Evolutionary conservation across 2,113 vertebrate species (phyloP).

Genomic region (Ceuthmochares aereus): DNA sequence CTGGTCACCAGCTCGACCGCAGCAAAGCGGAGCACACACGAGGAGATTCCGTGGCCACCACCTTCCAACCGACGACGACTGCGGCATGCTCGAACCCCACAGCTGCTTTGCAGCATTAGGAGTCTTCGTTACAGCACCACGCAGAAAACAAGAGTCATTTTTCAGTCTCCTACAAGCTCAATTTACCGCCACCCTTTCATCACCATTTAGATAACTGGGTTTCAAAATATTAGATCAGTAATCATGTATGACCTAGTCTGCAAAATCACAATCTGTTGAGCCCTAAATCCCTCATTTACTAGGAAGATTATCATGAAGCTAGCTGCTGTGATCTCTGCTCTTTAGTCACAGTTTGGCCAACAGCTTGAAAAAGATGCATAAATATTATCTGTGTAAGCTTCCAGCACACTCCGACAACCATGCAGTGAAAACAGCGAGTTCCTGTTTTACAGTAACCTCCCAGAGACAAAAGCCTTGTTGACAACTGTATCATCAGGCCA

Average conservation of each 20-base stretch:
- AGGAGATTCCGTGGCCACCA: neutral
- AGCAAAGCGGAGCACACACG: neutral
- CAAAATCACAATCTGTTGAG: neutral
- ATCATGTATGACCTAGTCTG: neutral
- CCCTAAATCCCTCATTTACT: neutral
- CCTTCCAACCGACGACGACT: neutral
- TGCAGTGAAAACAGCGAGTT: neutral
- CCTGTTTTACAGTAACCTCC: neutral
- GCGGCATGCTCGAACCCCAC: rapidly evolving
- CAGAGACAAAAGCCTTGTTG: neutral
- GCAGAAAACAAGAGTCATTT: neutral
- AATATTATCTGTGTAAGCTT: neutral
- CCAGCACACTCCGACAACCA: neutral
- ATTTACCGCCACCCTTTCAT: neutral
- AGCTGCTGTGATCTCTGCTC: neutral
- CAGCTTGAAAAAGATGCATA: neutral
- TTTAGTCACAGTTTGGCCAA: neutral
- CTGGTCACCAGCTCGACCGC: neutral
- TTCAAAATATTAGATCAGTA: neutral
- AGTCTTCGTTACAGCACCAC: neutral
- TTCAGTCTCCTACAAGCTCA: neutral
- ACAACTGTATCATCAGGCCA: neutral
- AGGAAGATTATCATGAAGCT: neutral
- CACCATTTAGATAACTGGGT: neutral
- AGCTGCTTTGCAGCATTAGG: neutral